Evolutionary conservation across 2,113 vertebrate genomes (phyloP).

Genomic region (Dolichallabes microphthalmus): DNA sequence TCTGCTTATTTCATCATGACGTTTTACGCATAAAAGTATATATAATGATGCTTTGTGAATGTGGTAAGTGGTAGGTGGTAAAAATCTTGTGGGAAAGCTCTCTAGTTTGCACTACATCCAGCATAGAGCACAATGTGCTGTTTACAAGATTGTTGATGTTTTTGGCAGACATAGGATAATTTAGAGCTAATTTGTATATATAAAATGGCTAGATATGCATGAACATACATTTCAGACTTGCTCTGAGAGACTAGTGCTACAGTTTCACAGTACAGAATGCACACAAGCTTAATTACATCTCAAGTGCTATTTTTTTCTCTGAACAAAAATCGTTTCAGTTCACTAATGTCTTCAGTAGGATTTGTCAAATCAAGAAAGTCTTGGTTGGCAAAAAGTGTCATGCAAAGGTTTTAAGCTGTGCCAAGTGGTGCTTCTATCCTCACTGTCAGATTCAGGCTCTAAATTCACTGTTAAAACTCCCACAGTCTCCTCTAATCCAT

Average conservation of each 20-base stretch:
- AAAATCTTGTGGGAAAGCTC: not conserved
- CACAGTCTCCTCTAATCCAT: conserved; percentile 17
- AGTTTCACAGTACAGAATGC: not conserved
- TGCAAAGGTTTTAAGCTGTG: not conserved
- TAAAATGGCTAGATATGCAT: not conserved
- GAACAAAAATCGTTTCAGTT: not conserved
- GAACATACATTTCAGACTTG: not conserved
- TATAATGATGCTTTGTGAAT: not conserved
- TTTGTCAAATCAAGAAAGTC: conserved; percentile 4
- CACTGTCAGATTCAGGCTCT: not conserved
- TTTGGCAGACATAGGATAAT: not conserved
- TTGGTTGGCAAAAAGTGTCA: not conserved
- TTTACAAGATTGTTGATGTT: not conserved
- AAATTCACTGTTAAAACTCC: conserved; percentile 5
- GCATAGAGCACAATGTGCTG: not conserved
- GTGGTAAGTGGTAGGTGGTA: not conserved
- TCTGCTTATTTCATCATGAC: not conserved
- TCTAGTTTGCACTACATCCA: not conserved
- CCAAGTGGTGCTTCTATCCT: conserved; percentile 13
- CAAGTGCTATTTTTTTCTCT: not conserved
- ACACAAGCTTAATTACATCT: not conserved
- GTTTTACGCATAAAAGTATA: not conserved
- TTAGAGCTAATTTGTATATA: not conserved
- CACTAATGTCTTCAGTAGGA: not conserved
- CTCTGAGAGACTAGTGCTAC: not conserved